These are phyloP conservation scores for Drosophila barbarae DNA, from an alignment of 2,888 invertebrate genomes.

Conservation along the genomic window DNA sequence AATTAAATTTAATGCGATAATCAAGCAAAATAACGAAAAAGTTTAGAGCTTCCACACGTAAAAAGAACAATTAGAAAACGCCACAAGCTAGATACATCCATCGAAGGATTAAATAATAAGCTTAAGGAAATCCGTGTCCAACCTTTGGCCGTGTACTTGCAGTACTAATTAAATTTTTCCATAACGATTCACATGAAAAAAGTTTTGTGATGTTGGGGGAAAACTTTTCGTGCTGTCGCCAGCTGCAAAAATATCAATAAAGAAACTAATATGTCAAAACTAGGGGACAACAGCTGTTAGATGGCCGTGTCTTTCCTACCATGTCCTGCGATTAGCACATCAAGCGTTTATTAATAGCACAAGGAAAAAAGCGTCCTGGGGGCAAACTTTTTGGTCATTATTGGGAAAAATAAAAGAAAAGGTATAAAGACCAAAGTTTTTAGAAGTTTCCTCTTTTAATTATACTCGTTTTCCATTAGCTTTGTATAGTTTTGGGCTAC, in stretches of 20 bases:
- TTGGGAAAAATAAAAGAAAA: slow-evolving; percentile 26
- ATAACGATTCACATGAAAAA: slow-evolving; percentile 41
- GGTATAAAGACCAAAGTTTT: slow-evolving; percentile 65
- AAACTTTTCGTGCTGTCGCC: slow-evolving; percentile 57
- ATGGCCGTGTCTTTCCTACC: slow-evolving; percentile 21
- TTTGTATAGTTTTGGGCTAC: background rate
- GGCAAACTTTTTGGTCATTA: slow-evolving; percentile 52
- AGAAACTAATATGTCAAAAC: slow-evolving; percentile 72
- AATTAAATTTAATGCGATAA: slow-evolving; percentile 37
- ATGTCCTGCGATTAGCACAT: slow-evolving; percentile 65
- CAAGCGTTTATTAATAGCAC: slow-evolving; percentile 71
- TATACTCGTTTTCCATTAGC: slow-evolving; percentile 54
- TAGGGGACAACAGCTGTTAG: slow-evolving; percentile 50
- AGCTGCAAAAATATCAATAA: slow-evolving; percentile 73
- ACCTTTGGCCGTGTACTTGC: slow-evolving; percentile 13
- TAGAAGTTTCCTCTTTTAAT: slow-evolving; percentile 68
- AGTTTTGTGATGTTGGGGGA: slow-evolving; percentile 39
- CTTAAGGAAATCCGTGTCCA: slow-evolving; percentile 1
- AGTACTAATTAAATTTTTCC: slow-evolving; percentile 67
- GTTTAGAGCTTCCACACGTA: background rate
- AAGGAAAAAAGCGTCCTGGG: slow-evolving; percentile 44
- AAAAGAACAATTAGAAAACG: background rate
- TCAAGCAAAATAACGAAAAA: background rate
- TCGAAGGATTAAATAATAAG: slow-evolving; percentile 13
- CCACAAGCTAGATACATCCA: background rate